These are phyloP conservation scores for Stegana nigrithorax DNA, from an alignment of 2,888 invertebrate species.

Conservation along the genomic window DNA sequence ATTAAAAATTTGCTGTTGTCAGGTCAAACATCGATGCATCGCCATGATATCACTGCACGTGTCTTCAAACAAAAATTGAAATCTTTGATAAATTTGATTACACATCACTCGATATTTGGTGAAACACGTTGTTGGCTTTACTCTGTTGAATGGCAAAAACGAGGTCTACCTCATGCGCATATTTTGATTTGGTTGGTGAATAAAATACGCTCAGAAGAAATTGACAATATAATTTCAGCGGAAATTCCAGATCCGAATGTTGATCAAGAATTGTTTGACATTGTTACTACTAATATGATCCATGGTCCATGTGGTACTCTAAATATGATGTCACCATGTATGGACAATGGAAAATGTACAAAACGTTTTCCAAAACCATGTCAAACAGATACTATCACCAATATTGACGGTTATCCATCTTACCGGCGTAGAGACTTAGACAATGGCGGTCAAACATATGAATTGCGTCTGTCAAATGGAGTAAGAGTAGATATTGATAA, in stretches of 20 bases:
- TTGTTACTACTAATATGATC: constrained; percentile 31
- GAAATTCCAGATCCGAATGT: constrained; percentile 38
- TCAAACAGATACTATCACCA: constrained; percentile 22
- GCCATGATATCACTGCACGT: neutral
- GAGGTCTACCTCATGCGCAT: constrained; percentile 5
- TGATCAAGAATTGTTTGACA: constrained; percentile 28
- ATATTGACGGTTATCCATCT: constrained; percentile 56
- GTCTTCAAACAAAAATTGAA: no score
- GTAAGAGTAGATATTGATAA: constrained; percentile 48
- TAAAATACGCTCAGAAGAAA: constrained; percentile 48
- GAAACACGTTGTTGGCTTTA: neutral
- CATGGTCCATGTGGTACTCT: constrained; percentile 35
- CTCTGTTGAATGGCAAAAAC: constrained; percentile 7
- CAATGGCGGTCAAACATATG: constrained; percentile 18
- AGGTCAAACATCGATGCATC: neutral
- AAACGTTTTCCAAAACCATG: constrained; percentile 33
- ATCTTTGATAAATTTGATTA: neutral
- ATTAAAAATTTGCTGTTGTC: neutral
- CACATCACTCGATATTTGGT: neutral
- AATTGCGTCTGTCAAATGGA: constrained; percentile 17
- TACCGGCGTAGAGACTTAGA: constrained; percentile 40
- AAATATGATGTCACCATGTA: constrained; percentile 35
- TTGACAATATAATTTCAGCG: constrained; percentile 47
- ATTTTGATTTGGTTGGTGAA: constrained; percentile 6
- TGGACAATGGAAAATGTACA: constrained; percentile 35